Evolutionary conservation across 1,140 invertebrate species (phyloP), one percentile per base, ranked within the genome.

Genomic region (Drosophila lini): DNA sequence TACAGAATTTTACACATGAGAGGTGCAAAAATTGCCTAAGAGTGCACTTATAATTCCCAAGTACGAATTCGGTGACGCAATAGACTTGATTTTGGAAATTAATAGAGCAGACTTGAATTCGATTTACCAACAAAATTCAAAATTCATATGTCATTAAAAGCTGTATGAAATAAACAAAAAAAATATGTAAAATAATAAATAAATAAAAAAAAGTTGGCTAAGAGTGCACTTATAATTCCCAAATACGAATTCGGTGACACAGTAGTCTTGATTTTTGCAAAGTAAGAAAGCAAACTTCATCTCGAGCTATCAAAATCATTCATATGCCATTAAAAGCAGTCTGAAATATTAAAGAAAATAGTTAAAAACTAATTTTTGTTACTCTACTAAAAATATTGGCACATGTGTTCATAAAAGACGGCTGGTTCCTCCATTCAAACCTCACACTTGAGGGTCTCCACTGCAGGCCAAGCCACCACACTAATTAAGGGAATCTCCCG

Each of bases 401-500:
- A 62, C 34, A 62, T 56, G 36, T 59, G 36, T 42, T 62, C 13
- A 13, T 25, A 34, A 10, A 41, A 8, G 3, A 41, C 15, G 1
- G 2, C 28, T 42, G 16, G 1, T 13, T 34, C 11, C 28, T 16
- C 15, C 3, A 36, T n/a, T 13, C 22, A 60, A 32, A 34, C n/a
- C 11, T 40, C 56, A 38, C 57, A 28, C 28, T 16, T 5, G 19
- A 15, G 13, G n/a, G 19, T 63, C 36, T 10, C 50, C 60, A 57
- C 50, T 36, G 40, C 52, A 56, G 19, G 19, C 31, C 22, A 45
- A 63, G 34, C 34, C 68, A 48, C 34, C 67, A 22, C 50, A 73
- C 69, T 73, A 73, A 73, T 73, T 73, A 73, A 9, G 9, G n/a
- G 31, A 50, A 28, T 67, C 45, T 38, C 31, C 31, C n/a, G 62